phyloP scores from a whole-genome alignment of 1,140 invertebrate species.

The Apis laboriosa region DNA sequence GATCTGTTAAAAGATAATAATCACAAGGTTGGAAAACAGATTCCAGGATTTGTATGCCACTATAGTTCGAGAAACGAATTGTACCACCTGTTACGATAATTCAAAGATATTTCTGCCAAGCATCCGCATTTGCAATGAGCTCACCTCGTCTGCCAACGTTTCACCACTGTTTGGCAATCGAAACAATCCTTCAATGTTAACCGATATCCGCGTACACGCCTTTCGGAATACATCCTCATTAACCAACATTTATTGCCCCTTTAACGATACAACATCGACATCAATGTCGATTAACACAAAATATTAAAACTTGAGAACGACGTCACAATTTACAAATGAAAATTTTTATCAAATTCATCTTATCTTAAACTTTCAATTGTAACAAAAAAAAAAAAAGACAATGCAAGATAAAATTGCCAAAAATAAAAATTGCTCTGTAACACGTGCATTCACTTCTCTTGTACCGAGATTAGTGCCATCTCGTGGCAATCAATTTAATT shows the following conservation, averaged over 20 bases:
- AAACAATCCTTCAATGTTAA: neutral
- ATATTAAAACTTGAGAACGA: neutral
- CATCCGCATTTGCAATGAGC: neutral
- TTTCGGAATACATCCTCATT: neutral
- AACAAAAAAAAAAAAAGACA: too few relatives aligned
- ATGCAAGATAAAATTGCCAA: too few relatives aligned
- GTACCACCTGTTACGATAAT: slow-evolving; percentile 1
- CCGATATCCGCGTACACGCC: neutral
- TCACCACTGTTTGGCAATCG: neutral
- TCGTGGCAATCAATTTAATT: too few relatives aligned
- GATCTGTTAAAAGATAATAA: neutral
- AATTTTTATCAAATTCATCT: too few relatives aligned
- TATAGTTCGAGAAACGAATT: neutral
- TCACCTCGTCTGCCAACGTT: neutral
- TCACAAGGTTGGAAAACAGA: neutral
- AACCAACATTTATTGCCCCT: neutral
- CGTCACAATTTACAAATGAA: too few relatives aligned
- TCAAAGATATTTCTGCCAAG: neutral
- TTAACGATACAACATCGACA: neutral
- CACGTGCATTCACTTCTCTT: too few relatives aligned
- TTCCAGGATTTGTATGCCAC: neutral
- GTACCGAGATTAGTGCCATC: too few relatives aligned
- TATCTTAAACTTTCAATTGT: too few relatives aligned
- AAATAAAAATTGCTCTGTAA: too few relatives aligned
- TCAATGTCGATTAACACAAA: neutral